Evolutionary conservation across 2,888 invertebrate genomes (phyloP), one percentile per base, ranked within the genome.

Genomic region (Sphinx pinastri): DNA sequence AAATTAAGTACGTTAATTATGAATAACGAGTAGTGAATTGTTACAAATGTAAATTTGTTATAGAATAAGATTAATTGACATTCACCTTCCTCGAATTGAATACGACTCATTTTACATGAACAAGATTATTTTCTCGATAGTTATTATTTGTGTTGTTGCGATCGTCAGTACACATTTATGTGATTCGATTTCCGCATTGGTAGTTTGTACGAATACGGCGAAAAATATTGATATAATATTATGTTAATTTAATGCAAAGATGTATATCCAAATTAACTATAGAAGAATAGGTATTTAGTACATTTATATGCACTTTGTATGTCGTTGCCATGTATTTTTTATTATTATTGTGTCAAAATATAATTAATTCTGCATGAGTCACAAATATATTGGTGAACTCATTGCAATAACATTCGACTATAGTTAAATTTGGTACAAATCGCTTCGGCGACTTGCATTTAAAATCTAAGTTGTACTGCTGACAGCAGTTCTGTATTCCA

Each of bases 21-120:
- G 78, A 82, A 82, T 84, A 75, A 76, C 76, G 77, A 77, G 83
- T 89, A 90, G 86, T 79, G 77, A 87, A 85, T 88, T 92, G 92
- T 93, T 93, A 88, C 84, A 80, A 85, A 77, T 90, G 89, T 90
- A 90, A 87, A 88, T 88, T 92, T 89, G 90, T 92, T 91, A 82
- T 91, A 88, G 86, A 77, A 74, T 88, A 88, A 86, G 85, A 76
- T 75, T 79, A 73, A 77, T 83, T 82, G 83, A 87, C 83, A 89
- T 86, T 85, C 80, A 79, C 87, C 88, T 88, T 89, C 86, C 88
- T 80, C 79, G 77, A 76, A 78, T 81, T 82, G 77, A 84, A 85
- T 84, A 84, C 86, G 85, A 84, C 73, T 79, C 78, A 79, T 77
- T 78, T 74, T 70, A 54, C 51, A 70, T 52, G 54, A 13, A 54